A percentile compares a stretch with the other conserved stretches of the same genome.
Evolutionary conservation across 2,113 vertebrate species (phyloP).

Genomic region (Cacatua alba): DNA sequence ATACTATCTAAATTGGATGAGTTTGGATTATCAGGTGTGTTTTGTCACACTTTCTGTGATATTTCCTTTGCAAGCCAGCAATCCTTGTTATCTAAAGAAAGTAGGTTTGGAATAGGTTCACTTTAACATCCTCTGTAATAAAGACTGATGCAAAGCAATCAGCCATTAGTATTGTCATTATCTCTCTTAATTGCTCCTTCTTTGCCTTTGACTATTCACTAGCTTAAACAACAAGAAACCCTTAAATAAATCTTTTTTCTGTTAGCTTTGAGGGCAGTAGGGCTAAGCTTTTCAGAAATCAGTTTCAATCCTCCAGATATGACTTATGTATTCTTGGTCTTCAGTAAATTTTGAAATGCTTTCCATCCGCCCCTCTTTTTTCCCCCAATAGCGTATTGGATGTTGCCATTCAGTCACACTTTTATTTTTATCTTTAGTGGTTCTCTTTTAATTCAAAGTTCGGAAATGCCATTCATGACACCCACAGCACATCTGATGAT

Average conservation of each 20-base stretch:
- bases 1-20: not conserved
- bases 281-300: not conserved
- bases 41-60: not conserved
- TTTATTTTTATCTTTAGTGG: not conserved
- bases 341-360: not conserved
- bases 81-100: not conserved
- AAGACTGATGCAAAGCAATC: not conserved
- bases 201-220: not conserved
- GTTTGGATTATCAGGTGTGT: not conserved
- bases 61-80: not conserved
- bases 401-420: not conserved
- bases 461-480: not conserved
- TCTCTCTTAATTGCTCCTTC: not conserved
- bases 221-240: not conserved
- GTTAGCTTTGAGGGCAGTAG: not conserved
- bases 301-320: not conserved
- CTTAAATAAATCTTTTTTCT: not conserved
- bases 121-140: not conserved
- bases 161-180: constrained; percentile 1
- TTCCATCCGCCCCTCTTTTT: not conserved
- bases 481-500: not conserved
- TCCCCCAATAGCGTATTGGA: fast-evolving
- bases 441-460: not conserved
- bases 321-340: not conserved
- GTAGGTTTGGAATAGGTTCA: not conserved